These are phyloP conservation scores for Thunnus thynnus DNA, from an alignment of 2,113 vertebrate species.

Conservation along the genomic window DNA sequence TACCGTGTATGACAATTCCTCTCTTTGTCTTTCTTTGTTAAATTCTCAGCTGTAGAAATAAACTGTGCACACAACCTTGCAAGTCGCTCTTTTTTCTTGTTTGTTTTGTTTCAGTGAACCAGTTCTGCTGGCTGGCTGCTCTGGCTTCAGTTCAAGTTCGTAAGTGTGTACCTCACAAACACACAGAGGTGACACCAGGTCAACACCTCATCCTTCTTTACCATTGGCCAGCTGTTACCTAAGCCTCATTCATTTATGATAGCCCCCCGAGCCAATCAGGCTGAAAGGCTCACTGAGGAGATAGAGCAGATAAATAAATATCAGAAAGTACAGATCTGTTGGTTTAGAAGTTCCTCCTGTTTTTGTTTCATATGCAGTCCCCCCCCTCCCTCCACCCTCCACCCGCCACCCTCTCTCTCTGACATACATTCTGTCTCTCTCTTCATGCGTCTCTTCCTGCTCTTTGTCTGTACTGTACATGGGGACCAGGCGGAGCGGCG, in stretches of 20 bases:
- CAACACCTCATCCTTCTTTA: not conserved
- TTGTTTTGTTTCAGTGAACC: not conserved
- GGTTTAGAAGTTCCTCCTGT: not conserved
- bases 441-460: not conserved
- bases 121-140: not conserved
- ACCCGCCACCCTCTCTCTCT: not conserved
- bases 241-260: not conserved
- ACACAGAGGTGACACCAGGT: not conserved
- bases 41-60: too few relatives aligned
- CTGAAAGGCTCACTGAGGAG: not conserved
- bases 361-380: not conserved
- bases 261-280: not conserved
- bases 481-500: not conserved
- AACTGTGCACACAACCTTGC: too few relatives aligned
- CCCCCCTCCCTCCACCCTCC: not conserved
- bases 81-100: too few relatives aligned
- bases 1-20: too few relatives aligned
- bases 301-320: not conserved
- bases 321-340: not conserved
- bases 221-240: slow-evolving; percentile 22
- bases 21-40: too few relatives aligned
- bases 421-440: slow-evolving; percentile 10
- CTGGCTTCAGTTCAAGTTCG: not conserved
- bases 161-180: too few relatives aligned
- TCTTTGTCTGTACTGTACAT: slow-evolving; percentile 25